Evolutionary conservation across 2,113 vertebrate species (phyloP).

Genomic region (Cettia cetti): DNA sequence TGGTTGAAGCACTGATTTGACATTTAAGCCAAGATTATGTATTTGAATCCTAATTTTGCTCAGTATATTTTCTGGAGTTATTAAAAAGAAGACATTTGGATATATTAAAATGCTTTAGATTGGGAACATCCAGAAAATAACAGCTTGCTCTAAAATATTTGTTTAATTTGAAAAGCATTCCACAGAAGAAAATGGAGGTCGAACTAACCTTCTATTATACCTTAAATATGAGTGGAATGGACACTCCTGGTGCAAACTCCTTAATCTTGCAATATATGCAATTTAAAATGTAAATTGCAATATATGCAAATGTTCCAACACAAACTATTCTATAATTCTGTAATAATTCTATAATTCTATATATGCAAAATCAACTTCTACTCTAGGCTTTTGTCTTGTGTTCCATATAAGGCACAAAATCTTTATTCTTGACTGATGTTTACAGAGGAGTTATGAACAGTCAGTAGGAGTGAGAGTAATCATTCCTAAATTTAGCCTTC

Average conservation of each 20-base stretch:
- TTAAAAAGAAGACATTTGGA: not conserved
- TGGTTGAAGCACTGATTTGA: not conserved
- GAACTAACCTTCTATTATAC: not conserved
- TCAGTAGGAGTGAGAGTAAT: not conserved
- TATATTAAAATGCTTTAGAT: not conserved
- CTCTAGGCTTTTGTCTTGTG: not conserved
- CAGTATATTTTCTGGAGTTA: not conserved
- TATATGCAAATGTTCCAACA: not conserved
- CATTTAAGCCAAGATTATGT: not conserved
- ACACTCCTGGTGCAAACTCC: not conserved
- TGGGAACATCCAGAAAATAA: not conserved
- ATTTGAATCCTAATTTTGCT: slow-evolving; percentile 1
- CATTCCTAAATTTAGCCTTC: not conserved
- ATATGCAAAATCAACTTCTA: not conserved
- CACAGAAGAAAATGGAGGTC: not conserved
- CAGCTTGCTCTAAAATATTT: not conserved
- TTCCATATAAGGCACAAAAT: not conserved
- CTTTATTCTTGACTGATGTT: not conserved
- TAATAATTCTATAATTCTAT: not conserved
- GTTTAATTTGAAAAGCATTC: not conserved
- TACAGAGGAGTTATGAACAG: not conserved
- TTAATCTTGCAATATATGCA: not conserved
- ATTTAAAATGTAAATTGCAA: not conserved
- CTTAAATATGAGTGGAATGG: not conserved
- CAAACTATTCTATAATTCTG: not conserved